Evolutionary conservation across 2,888 invertebrate species (phyloP).

Genomic region (Brenthis ino): DNA sequence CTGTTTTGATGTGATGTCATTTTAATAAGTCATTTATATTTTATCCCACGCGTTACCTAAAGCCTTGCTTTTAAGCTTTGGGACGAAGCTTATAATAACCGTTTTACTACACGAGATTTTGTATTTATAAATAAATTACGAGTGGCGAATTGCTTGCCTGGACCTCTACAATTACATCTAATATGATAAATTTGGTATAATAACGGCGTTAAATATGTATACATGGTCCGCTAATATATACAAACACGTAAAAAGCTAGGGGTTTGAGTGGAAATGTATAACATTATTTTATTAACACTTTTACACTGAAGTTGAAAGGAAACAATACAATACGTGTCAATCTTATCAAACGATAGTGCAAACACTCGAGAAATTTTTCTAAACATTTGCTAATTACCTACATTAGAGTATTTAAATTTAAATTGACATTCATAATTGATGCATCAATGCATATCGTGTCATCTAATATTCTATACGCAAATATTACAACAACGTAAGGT

Average conservation of each 20-base stretch:
- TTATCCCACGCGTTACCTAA: too few relatives aligned
- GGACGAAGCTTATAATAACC: too few relatives aligned
- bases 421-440: constrained; percentile 76
- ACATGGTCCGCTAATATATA: constrained; percentile 15
- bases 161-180: neutral
- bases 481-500: constrained; percentile 30
- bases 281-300: neutral
- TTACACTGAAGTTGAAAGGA: constrained; percentile 1
- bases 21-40: too few relatives aligned
- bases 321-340: neutral
- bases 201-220: constrained; percentile 12
- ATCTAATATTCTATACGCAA: constrained; percentile 23
- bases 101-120: too few relatives aligned
- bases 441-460: constrained; percentile 41
- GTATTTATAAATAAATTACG: too few relatives aligned
- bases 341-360: constrained; percentile 6
- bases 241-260: constrained; percentile 11
- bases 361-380: constrained; percentile 18
- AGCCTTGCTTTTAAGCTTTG: too few relatives aligned
- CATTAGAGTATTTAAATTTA: constrained; percentile 43
- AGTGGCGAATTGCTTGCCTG: too few relatives aligned
- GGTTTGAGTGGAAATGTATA: constrained; percentile 3
- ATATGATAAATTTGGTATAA: neutral
- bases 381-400: constrained; percentile 7
- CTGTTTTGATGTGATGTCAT: too few relatives aligned